Conservation (phyloP, 1,140 invertebrate species). For the Bombus pascuorum region DNA sequence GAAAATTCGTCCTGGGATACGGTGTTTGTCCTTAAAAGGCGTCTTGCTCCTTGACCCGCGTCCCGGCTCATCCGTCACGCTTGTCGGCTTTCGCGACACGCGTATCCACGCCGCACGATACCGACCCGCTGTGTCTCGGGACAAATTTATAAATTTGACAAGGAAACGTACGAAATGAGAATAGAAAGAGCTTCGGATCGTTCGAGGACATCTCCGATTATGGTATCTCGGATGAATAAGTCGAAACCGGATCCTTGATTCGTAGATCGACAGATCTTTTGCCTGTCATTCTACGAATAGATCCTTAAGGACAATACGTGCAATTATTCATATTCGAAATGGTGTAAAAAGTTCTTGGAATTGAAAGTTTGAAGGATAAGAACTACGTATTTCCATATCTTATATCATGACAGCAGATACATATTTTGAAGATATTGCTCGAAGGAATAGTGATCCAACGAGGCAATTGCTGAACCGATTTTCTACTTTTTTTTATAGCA, state of each 20-base stretch:
- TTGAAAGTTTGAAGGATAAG: not conserved
- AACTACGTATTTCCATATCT: not conserved
- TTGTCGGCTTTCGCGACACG: slow-evolving; percentile 59
- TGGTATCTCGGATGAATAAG: not conserved
- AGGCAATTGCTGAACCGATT: slow-evolving; percentile 30
- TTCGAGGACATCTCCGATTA: not conserved
- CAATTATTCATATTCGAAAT: not conserved
- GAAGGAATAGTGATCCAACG: not conserved
- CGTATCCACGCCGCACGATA: slow-evolving; percentile 38
- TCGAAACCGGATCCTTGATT: not conserved
- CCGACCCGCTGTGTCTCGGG: slow-evolving; percentile 10
- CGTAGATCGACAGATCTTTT: not conserved
- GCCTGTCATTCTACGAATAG: not conserved
- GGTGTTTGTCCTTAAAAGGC: slow-evolving; percentile 54
- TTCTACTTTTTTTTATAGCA: slow-evolving; percentile 7
- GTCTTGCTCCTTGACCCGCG: slow-evolving; percentile 62
- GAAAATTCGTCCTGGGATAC: slow-evolving; percentile 60
- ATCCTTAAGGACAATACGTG: not conserved
- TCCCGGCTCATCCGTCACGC: slow-evolving; percentile 61
- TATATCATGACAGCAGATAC: not conserved
- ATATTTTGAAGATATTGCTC: not conserved
- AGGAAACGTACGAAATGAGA: slow-evolving; percentile 26
- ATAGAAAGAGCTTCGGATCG: not conserved
- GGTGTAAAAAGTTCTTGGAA: not conserved
- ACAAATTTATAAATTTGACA: slow-evolving; percentile 58